phyloP scores from a whole-genome alignment of 2,888 invertebrate species.

The Dryomyza anilis region DNA sequence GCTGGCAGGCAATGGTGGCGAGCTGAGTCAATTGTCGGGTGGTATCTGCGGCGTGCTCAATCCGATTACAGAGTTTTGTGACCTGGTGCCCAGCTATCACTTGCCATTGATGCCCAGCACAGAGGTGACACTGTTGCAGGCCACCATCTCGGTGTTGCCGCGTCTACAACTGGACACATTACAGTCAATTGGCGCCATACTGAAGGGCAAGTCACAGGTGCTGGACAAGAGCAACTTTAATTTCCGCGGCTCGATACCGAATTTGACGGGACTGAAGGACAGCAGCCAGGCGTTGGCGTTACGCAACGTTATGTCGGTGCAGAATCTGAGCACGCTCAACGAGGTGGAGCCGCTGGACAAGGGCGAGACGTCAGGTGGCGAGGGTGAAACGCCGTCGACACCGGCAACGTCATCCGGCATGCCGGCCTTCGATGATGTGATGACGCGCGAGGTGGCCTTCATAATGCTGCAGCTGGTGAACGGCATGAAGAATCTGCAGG shows the following conservation, averaged over 20 bases:
- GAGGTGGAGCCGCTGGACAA: slow-evolving; percentile 40
- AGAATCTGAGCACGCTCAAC: slow-evolving; percentile 57
- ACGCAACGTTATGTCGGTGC: slow-evolving; percentile 64
- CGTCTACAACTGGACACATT: slow-evolving; percentile 77
- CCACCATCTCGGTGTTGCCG: slow-evolving; percentile 78
- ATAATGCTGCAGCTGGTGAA: slow-evolving; percentile 81
- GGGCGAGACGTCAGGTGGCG: neutral
- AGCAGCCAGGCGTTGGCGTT: slow-evolving; percentile 41
- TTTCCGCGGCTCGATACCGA: slow-evolving; percentile 61
- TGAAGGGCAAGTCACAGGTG: slow-evolving; percentile 65
- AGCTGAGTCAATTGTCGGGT: slow-evolving; percentile 66
- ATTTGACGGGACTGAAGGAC: slow-evolving; percentile 55
- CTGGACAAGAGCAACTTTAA: slow-evolving; percentile 59
- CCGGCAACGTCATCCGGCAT: slow-evolving; percentile 41
- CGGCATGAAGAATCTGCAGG: slow-evolving; percentile 80
- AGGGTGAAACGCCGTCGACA: neutral
- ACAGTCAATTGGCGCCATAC: slow-evolving; percentile 70
- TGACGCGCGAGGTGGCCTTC: slow-evolving; percentile 73
- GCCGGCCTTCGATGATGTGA: slow-evolving; percentile 62
- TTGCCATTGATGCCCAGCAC: slow-evolving; percentile 65
- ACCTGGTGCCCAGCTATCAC: slow-evolving; percentile 74
- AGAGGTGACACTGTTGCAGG: slow-evolving; percentile 72
- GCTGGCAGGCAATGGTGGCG: slow-evolving; percentile 62
- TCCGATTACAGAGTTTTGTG: slow-evolving; percentile 81
- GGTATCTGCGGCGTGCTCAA: slow-evolving; percentile 73